A percentile compares a stretch with the other conserved stretches of the same genome.
Conservation (phyloP, 2,888 invertebrate genomes). For the Scaptomyza polygonia region DNA sequence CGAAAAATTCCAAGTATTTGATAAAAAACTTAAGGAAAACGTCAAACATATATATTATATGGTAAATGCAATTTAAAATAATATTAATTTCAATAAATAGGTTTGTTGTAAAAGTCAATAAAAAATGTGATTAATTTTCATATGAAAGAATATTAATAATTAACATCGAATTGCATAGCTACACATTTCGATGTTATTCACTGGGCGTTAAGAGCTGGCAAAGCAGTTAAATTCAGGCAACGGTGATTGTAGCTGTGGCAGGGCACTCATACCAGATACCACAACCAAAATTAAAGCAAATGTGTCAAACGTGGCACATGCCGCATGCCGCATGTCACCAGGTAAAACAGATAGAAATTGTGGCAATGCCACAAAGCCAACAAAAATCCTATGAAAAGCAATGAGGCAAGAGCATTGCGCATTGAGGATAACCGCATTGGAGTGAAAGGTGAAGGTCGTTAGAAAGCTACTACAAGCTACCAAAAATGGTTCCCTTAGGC, state of each 20-base stretch:
- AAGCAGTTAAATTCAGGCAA: conserved; percentile 19
- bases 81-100: too few species aligned
- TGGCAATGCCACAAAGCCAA: conserved; percentile 44
- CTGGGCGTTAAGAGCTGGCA: not conserved
- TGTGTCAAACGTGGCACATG: conserved; percentile 46
- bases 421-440: conserved; percentile 38
- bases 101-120: too few species aligned
- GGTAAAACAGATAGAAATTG: conserved; percentile 16
- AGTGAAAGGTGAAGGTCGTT: not conserved
- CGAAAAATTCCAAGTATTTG: too few species aligned
- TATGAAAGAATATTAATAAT: too few species aligned
- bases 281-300: conserved; percentile 50
- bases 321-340: conserved; percentile 17
- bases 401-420: not conserved
- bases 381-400: too few species aligned
- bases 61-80: too few species aligned
- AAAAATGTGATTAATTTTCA: too few species aligned
- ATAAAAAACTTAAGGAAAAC: too few species aligned
- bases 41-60: too few species aligned
- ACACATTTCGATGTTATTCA: too few species aligned
- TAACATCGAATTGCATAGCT: too few species aligned
- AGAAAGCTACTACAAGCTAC: not conserved
- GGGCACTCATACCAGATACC: conserved; percentile 40
- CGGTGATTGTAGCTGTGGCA: conserved; percentile 52
- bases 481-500: conserved; percentile 10